Conservation (phyloP, 2,888 invertebrate genomes). For the Apodemia hepburni region DNA sequence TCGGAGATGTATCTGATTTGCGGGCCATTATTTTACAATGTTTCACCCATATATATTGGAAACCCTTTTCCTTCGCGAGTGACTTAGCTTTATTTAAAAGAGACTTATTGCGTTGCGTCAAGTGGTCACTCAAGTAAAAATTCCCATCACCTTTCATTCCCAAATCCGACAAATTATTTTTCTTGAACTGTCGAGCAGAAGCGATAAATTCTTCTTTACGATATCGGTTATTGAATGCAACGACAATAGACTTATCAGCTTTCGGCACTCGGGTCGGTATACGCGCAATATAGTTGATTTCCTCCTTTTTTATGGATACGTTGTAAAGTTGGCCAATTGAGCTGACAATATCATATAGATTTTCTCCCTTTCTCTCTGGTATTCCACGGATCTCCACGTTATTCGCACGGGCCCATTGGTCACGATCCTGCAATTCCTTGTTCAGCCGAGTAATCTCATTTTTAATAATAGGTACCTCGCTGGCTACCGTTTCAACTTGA, state of each 20-base stretch:
- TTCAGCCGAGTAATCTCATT: background rate
- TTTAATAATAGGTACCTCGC: background rate
- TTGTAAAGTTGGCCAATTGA: background rate
- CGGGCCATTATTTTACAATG: slow-evolving; percentile 30
- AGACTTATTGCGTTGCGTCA: slow-evolving; percentile 23
- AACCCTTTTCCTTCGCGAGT: slow-evolving; percentile 23
- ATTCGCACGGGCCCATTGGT: background rate
- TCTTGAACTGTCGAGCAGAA: slow-evolving; percentile 19
- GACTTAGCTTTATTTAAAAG: slow-evolving; percentile 23
- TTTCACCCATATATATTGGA: slow-evolving; percentile 29
- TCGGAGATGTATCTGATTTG: slow-evolving; percentile 27
- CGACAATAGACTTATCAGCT: background rate
- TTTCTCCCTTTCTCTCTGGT: background rate
- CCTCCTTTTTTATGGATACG: background rate
- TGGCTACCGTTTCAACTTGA: background rate
- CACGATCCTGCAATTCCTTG: background rate
- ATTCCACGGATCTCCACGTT: background rate
- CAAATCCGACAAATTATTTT: slow-evolving; percentile 16
- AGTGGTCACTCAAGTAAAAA: slow-evolving; percentile 26
- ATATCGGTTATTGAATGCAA: slow-evolving; percentile 17
- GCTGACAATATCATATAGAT: background rate
- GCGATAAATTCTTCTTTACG: slow-evolving; percentile 27
- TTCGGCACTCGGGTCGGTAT: background rate
- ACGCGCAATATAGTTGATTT: background rate
- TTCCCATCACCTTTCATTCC: slow-evolving; percentile 20